Evolutionary conservation across 2,888 invertebrate species (phyloP), one percentile per base, ranked within the genome.

Genomic region (Heliconius ethilla): DNA sequence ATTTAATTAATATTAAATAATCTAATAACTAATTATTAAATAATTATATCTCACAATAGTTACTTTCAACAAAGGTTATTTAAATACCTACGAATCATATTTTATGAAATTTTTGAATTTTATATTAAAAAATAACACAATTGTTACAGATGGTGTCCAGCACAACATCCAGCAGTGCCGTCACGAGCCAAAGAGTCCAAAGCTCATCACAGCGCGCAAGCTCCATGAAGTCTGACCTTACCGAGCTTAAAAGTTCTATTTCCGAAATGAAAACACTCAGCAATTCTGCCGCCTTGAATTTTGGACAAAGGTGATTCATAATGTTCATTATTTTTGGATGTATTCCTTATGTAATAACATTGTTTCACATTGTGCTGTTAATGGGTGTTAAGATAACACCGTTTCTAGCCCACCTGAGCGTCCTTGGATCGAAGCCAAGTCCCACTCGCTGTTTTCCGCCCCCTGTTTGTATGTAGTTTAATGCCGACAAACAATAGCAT

Each of bases 261-360:
- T 97, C 97, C 81, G 97, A 98, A 94, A 97, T 98, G 96, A 97
- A 97, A 93, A 97, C 96, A 86, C 94, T 97, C 80, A 94, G 93
- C 85, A 93, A 88, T 84, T 87, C 92, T 69, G 89, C 92, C 78
- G 91, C 92, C 79, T 88, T 92, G 84, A 93, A 92, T 85, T 93
- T 94, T 84, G 90, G 91, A 86, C 91, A 93, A 88, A 91, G 93
- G 94, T 94, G 82, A 87, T 77, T 81, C 66, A 82, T 79, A 65
- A 70, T 70, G 70, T 59, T 70, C 70, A 75, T 76, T 81, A 82
- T 80, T 80, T 75, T 82, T 82, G 82, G 79, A 80, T 79, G 81
- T 82, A 66, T 76, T 27, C 70, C 87, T 87, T 87, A 81, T 82
- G 81, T 81, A 82, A 82, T 81, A 80, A 80, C 80, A 76, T 73